These are phyloP conservation scores for Antitype chi DNA, from an alignment of 2,888 invertebrate species.

Conservation along the genomic window DNA sequence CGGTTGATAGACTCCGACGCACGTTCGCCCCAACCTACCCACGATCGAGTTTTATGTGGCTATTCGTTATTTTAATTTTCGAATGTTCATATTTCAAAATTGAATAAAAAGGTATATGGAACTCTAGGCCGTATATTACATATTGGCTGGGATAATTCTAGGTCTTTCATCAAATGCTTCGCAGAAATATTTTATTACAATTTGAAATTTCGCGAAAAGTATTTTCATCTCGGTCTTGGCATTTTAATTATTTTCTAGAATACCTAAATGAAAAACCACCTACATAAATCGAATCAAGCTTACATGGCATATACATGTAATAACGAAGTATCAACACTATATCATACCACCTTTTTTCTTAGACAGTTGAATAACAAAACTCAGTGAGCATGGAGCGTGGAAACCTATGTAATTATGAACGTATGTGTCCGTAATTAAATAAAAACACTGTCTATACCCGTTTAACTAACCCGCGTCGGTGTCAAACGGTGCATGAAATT, in stretches of 20 bases:
- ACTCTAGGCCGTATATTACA: conserved; percentile 1
- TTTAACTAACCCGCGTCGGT: conserved; percentile 64
- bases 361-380: conserved; percentile 41
- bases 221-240: not conserved
- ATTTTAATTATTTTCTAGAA: conserved; percentile 16
- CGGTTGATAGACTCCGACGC: conserved; percentile 85
- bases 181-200: conserved; percentile 18
- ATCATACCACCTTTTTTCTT: conserved; percentile 12
- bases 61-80: conserved; percentile 61
- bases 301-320: conserved; percentile 6
- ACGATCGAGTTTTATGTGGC: conserved; percentile 68
- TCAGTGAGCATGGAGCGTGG: conserved; percentile 35
- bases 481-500: conserved; percentile 82
- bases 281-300: not conserved
- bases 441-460: conserved; percentile 41
- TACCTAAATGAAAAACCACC: not conserved
- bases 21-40: conserved; percentile 77
- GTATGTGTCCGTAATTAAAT: conserved; percentile 59
- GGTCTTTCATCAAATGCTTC: not conserved
- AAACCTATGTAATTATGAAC: conserved; percentile 54
- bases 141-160: not conserved
- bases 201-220: conserved; percentile 7
- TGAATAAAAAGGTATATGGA: conserved; percentile 34
- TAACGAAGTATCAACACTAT: not conserved
- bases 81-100: conserved; percentile 47